Evolutionary conservation across 2,797 vertebrate genomes (phyloP).

Genomic region (Sphaeramia orbicularis): DNA sequence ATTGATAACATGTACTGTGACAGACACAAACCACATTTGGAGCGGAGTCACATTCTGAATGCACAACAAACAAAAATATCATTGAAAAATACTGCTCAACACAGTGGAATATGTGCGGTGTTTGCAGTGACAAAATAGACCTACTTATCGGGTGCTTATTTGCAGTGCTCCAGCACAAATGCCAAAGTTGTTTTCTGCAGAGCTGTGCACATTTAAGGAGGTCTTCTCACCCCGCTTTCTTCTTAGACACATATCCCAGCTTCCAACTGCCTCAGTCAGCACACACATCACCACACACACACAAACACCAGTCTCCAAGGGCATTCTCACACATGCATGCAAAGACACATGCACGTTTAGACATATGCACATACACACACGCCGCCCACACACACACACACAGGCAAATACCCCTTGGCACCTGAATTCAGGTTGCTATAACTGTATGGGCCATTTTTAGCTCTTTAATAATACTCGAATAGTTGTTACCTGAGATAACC

Average conservation of each 20-base stretch:
- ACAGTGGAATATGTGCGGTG: constrained; percentile 67
- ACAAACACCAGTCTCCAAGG: constrained; percentile 53
- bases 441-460: constrained; percentile 76
- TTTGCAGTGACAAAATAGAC: constrained; percentile 75
- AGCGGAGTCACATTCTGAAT: constrained; percentile 36
- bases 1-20: constrained; percentile 53
- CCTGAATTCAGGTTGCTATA: constrained; percentile 70
- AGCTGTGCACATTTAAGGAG: constrained; percentile 74
- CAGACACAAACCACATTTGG: constrained; percentile 51
- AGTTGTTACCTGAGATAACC: constrained; percentile 80
- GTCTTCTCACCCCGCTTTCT: constrained; percentile 69
- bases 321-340: constrained; percentile 44
- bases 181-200: constrained; percentile 77
- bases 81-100: constrained; percentile 57
- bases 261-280: constrained; percentile 70
- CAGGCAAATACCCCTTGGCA: constrained; percentile 65
- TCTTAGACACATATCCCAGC: constrained; percentile 64
- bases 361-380: constrained; percentile 30
- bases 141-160: constrained; percentile 76
- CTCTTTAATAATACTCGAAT: constrained; percentile 80
- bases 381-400: constrained; percentile 25
- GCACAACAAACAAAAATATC: constrained; percentile 51
- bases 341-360: constrained; percentile 43
- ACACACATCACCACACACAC: constrained; percentile 41
- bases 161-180: constrained; percentile 75